Evolutionary conservation across 2,113 vertebrate species (phyloP).

Genomic region (Oryzias curvinotus): DNA sequence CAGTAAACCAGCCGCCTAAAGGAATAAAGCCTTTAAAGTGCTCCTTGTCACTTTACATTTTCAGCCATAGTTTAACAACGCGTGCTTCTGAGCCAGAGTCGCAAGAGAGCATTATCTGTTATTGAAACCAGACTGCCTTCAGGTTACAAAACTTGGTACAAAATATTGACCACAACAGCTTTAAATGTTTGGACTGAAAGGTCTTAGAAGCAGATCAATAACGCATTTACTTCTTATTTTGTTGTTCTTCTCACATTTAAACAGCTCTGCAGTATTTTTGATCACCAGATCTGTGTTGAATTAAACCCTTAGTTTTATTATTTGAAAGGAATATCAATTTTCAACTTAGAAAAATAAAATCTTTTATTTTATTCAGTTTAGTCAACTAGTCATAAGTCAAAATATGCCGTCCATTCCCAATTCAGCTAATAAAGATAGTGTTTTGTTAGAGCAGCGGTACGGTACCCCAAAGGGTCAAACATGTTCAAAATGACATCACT

Average conservation of each 20-base stretch:
- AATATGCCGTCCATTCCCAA: too few relatives aligned
- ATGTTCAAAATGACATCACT: too few relatives aligned
- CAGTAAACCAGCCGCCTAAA: conserved; percentile 19
- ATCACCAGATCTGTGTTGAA: neutral
- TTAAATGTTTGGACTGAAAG: conserved; percentile 11
- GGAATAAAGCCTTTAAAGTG: conserved; percentile 49
- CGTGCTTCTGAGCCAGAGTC: conserved; percentile 17
- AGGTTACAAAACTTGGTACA: conserved; percentile 25
- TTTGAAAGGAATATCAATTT: too few relatives aligned
- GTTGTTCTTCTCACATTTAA: neutral
- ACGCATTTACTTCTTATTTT: neutral
- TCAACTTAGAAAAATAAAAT: too few relatives aligned
- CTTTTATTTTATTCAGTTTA: too few relatives aligned
- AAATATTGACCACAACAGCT: conserved; percentile 10
- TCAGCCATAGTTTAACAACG: conserved; percentile 36
- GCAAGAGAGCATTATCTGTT: conserved; percentile 38
- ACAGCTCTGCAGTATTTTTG: neutral
- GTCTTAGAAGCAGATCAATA: neutral
- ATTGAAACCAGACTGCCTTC: conserved; percentile 23
- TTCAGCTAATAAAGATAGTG: too few relatives aligned
- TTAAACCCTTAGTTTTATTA: neutral
- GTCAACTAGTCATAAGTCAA: too few relatives aligned
- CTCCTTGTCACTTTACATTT: conserved; percentile 65
- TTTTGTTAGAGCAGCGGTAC: too few relatives aligned
- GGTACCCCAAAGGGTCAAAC: too few relatives aligned